Conservation (phyloP, 2,113 vertebrate species). For the Gobio gobio region DNA sequence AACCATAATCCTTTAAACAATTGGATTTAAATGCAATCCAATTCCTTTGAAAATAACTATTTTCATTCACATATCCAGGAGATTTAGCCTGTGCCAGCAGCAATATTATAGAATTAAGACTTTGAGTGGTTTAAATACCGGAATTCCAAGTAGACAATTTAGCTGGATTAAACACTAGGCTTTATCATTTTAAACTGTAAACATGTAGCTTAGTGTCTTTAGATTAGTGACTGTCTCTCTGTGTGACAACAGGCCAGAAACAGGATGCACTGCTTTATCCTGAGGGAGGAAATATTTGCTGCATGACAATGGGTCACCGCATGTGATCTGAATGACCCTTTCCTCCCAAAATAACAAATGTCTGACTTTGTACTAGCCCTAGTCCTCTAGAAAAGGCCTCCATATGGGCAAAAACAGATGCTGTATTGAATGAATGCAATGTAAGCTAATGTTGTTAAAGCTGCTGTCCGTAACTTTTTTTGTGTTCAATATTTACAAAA, state of each 20-base stretch:
- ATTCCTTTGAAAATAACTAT: not conserved
- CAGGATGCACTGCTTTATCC: conserved; percentile 24
- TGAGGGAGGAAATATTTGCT: conserved; percentile 9
- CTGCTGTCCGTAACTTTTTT: too few species aligned
- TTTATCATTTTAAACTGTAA: not conserved
- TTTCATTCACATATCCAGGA: not conserved
- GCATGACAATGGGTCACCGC: conserved; percentile 19
- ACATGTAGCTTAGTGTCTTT: not conserved
- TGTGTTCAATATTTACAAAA: too few species aligned
- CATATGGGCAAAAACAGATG: not conserved
- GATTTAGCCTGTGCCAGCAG: not conserved
- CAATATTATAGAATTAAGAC: not conserved
- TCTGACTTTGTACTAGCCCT: not conserved
- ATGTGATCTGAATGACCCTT: not conserved
- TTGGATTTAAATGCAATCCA: not conserved
- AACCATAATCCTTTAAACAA: not conserved
- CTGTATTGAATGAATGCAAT: not conserved
- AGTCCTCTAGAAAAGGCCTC: not conserved
- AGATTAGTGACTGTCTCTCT: not conserved
- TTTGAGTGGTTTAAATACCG: conserved; percentile 1
- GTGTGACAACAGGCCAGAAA: conserved; percentile 23
- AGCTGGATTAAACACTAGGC: not conserved
- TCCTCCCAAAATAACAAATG: conserved; percentile 12
- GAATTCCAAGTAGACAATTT: conserved; percentile 3
- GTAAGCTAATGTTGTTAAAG: not conserved